A percentile compares a stretch with the other conserved stretches of the same genome.
Conservation (phyloP, 2,113 vertebrate species). For the Oncorhynchus kisutch region DNA sequence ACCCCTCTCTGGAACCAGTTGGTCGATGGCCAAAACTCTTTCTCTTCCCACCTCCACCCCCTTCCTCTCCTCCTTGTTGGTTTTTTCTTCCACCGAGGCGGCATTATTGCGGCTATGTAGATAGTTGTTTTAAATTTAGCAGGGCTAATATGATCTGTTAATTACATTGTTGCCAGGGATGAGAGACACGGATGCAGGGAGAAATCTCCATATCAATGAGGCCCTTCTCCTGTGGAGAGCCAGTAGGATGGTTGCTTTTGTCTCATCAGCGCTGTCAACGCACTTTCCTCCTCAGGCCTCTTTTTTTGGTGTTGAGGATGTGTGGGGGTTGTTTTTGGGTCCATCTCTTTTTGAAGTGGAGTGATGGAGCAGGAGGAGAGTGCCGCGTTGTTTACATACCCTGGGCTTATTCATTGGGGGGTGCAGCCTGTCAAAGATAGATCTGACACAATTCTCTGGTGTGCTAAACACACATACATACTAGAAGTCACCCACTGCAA, state of each 20-base stretch:
- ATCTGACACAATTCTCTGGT: too few relatives aligned
- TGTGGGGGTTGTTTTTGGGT: background rate
- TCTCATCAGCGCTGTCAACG: slow-evolving; percentile 4
- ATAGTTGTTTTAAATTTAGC: slow-evolving; percentile 67
- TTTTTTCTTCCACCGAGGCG: slow-evolving; percentile 6
- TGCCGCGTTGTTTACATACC: too few relatives aligned
- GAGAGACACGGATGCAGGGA: background rate
- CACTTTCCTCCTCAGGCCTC: background rate
- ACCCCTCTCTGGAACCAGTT: background rate
- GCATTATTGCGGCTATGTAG: slow-evolving; percentile 43
- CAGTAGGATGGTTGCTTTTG: slow-evolving; percentile 1
- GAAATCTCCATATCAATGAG: slow-evolving; percentile 41
- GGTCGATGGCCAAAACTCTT: background rate
- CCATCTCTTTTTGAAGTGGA: background rate
- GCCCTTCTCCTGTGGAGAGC: background rate
- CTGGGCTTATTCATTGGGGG: too few relatives aligned
- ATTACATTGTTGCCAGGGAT: slow-evolving; percentile 54
- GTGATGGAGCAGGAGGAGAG: background rate
- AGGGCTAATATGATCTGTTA: slow-evolving; percentile 63
- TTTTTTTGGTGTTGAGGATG: background rate
- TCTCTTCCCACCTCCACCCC: background rate
- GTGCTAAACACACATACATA: too few relatives aligned
- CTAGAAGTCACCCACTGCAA: too few relatives aligned
- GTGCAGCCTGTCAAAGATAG: too few relatives aligned
- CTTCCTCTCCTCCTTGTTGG: background rate